Percentiles rank a stretch among this genome's conserved stretches.
Evolutionary conservation across 2,888 invertebrate species (phyloP).

Genomic region (Oligia fasciuncula): DNA sequence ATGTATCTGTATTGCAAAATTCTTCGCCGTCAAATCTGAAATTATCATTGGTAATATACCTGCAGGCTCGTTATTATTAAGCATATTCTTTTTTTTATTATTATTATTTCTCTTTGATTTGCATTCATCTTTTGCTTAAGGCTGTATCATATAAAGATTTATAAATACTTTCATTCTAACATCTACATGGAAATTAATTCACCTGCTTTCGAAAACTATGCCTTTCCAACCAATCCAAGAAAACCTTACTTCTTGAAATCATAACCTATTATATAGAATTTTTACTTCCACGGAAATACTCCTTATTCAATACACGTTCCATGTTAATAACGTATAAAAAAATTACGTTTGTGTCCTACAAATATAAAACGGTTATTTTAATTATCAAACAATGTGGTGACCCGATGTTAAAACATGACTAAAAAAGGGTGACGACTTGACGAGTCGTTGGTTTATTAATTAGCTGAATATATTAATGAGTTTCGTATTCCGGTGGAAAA

Average conservation of each 20-base stretch:
- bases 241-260: conserved; percentile 31
- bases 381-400: conserved; percentile 60
- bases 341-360: conserved; percentile 43
- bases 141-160: background rate
- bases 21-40: background rate
- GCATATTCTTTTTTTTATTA: conserved; percentile 7
- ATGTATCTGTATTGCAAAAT: background rate
- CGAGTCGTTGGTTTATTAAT: conserved; percentile 53
- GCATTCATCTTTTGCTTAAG: background rate
- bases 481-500: conserved; percentile 44
- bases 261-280: background rate
- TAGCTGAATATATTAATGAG: conserved; percentile 53
- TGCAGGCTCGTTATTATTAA: too few relatives aligned
- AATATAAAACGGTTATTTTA: conserved; percentile 60
- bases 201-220: conserved; percentile 5
- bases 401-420: conserved; percentile 47
- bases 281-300: conserved; percentile 40
- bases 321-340: conserved; percentile 42
- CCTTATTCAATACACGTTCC: conserved; percentile 48
- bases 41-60: background rate
- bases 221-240: conserved; percentile 18
- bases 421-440: conserved; percentile 51
- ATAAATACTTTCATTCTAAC: background rate
- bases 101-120: background rate
- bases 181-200: background rate